phyloP scores from a whole-genome alignment of 2,797 vertebrate species.

The Taenioides sp. region DNA sequence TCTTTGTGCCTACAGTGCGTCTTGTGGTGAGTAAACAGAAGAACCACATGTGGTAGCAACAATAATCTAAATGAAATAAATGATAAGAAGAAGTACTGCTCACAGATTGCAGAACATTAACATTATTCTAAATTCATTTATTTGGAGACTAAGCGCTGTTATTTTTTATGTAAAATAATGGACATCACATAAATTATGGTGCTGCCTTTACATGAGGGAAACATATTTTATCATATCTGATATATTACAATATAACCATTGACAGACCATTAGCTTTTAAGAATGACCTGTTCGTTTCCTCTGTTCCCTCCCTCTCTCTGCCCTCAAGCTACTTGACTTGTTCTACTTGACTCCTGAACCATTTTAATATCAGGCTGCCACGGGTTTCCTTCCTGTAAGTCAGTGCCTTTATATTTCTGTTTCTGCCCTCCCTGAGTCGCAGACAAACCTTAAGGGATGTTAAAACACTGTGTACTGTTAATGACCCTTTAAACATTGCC shows the following conservation, averaged over 20 bases:
- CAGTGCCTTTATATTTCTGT: constrained; percentile 58
- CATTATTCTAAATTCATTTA: background rate
- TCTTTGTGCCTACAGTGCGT: constrained; percentile 25
- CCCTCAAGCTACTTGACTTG: constrained; percentile 72
- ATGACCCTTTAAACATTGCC: constrained; percentile 28
- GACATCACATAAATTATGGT: constrained; percentile 42
- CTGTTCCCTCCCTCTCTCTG: constrained; percentile 36
- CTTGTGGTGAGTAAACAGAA: constrained; percentile 39
- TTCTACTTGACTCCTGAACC: constrained; percentile 79
- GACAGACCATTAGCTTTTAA: constrained; percentile 74
- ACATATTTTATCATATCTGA: constrained; percentile 59
- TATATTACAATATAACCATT: constrained; percentile 62
- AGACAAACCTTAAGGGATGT: constrained; percentile 38
- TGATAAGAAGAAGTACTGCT: background rate
- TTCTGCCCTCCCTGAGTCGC: constrained; percentile 47
- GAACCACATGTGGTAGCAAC: background rate
- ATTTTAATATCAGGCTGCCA: constrained; percentile 74
- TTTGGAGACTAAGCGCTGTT: constrained; percentile 6
- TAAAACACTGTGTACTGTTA: constrained; percentile 30
- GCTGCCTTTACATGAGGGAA: constrained; percentile 34
- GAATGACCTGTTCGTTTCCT: constrained; percentile 63
- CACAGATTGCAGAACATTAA: background rate
- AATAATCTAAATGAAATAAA: background rate
- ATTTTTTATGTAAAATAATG: constrained; percentile 31
- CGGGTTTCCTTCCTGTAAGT: constrained; percentile 67